Base-by-base conservation (phyloP, 2,888 invertebrate genomes). In the Lithophane socia region DNA sequence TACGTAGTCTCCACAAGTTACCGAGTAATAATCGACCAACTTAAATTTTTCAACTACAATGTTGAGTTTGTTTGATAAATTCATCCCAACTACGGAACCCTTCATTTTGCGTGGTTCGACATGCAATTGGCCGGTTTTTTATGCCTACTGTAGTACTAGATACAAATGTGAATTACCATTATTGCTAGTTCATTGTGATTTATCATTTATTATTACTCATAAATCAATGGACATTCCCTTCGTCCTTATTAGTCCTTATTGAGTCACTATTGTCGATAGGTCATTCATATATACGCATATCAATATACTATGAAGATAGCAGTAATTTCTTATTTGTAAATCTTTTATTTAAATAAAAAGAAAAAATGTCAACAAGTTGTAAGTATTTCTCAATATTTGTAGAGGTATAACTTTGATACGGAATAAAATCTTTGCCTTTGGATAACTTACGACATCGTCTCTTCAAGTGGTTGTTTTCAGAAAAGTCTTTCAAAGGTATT, bases 141-240 rank as follows among this genome's bases (percentile, higher is more conserved):
- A 56, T 85, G 37, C 29, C 24, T 60, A 54, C 42, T 54, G 21
- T 29, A 60, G n/a, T 60, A 61, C 66, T 76, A 24, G 54, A 9
- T 64, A 63, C 1, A 42, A 66, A 70, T 63, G 37, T 73, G 24
- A 73, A 60, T 79, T 70, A 60, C 72, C 69, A 66, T 83, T 83
- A 66, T 70, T 66, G 29, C 42, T 47, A 24, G 54, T 75, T 73
- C 70, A 70, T 77, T 73, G 52, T 77, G 64, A 68, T 71, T 18
- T 24, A 52, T 70, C 29, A 44, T 73, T n/a, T n/a, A 29, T 29
- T 29, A 37, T 84, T 78, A 85, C 44, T 85, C 86, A 79, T 83
- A 70, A 63, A 52, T 73, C 70, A 83, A 75, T 83, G 66, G 58
- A 65, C 72, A 72, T 47, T 73, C 86, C 79, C 74, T 86, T 79